Base-by-base conservation (phyloP, 2,113 vertebrate genomes). In the Cinclus mexicanus region DNA sequence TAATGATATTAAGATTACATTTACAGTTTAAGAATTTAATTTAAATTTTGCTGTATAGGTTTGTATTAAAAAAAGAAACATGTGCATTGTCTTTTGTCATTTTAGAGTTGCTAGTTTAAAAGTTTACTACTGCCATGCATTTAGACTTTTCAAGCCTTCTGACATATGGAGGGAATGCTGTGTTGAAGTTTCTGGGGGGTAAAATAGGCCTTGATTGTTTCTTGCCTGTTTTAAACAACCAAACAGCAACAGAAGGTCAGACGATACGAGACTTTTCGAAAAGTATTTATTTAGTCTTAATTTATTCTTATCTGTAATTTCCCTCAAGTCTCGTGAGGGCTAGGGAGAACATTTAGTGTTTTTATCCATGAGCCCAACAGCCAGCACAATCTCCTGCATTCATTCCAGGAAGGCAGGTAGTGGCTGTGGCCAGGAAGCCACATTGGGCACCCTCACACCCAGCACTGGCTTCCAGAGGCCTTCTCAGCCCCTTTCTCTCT, bases 261-360 rank as follows among this genome's bases (percentile, higher is more conserved):
- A 69, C 41, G 33, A 44, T 52, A 44, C 0, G 16, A 64, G 29
- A 31, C 41, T 76, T 67, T 35, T 47, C 0, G 0, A n/a, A 55
- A 82, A n/a, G 12, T 42, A 14, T 83, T 49, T 67, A 70, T 82
- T 90, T 93, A 61, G 47, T 89, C 61, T 76, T 76, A 33, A 52
- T 41, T 88, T 78, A 24, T 53, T 93, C 69, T 87, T 78, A 63
- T 80, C 63, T 77, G 28, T 79, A 25, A 81, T 82, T 89, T 85
- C 28, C 44, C 44, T 75, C 14, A 5, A 53, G 26, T 22, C 39
- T 78, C 0, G 0, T 41, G 24, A 70, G 59, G 39, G 17, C 29
- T 82, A 21, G 26, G 20, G 41, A 59, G 55, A 75, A 55, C n/a
- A 33, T 21, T 57, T 52, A 52, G 8, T 37, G 12, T 20, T 86